phyloP scores from a whole-genome alignment of 2,888 invertebrate species.

The Xylota sylvarum region DNA sequence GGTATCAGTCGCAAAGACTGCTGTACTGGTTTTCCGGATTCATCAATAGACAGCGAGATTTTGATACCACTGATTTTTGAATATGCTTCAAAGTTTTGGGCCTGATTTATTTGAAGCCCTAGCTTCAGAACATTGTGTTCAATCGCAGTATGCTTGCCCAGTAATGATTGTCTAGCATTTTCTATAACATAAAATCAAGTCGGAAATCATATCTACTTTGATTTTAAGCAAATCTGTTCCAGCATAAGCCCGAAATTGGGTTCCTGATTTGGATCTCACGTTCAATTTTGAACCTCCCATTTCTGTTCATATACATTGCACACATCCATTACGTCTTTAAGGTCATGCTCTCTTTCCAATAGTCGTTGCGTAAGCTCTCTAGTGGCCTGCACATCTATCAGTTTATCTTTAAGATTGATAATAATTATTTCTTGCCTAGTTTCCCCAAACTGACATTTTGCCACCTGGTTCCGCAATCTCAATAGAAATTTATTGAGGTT shows the following conservation, averaged over 20 bases:
- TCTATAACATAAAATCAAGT: constrained; percentile 4
- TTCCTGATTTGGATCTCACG: neutral
- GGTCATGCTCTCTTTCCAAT: constrained; percentile 4
- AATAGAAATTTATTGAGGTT: constrained; percentile 80
- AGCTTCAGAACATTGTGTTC: constrained; percentile 14
- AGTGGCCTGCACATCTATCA: constrained; percentile 8
- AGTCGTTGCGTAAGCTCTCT: constrained; percentile 5
- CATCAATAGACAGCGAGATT: constrained; percentile 11
- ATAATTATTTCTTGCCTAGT: neutral
- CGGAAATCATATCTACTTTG: neutral
- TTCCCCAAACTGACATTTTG: constrained; percentile 59
- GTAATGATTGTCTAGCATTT: constrained; percentile 9
- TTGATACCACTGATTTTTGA: constrained; percentile 18
- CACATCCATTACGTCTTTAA: constrained; percentile 41
- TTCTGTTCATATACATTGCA: constrained; percentile 60
- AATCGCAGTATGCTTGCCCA: neutral
- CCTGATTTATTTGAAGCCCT: constrained; percentile 25
- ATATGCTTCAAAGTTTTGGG: constrained; percentile 5
- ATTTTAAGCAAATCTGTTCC: neutral
- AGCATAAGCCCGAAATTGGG: neutral
- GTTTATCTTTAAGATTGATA: constrained; percentile 1
- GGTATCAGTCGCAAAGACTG: constrained; percentile 80
- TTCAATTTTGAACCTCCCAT: neutral
- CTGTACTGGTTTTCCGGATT: constrained; percentile 73
- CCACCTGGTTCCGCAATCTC: constrained; percentile 70